Evolutionary conservation across 2,113 vertebrate genomes (phyloP).

Genomic region (Vanacampus margaritifer): DNA sequence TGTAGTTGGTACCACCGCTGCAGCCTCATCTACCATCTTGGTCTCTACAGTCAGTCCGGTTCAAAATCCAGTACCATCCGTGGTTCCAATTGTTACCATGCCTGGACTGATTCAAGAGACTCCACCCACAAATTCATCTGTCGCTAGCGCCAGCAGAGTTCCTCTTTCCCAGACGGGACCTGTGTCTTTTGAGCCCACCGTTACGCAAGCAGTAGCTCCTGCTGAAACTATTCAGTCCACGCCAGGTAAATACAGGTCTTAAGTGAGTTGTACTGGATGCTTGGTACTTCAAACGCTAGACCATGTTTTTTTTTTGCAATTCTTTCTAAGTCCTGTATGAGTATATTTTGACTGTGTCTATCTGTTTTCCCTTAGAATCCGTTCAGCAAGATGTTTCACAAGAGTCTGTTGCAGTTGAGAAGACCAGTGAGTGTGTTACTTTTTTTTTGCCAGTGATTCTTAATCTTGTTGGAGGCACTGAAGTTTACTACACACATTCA

Average conservation of each 20-base stretch:
- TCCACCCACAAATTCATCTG: conserved; percentile 34
- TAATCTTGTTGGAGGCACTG: too few species aligned
- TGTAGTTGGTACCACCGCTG: conserved; percentile 24
- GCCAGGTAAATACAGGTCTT: conserved; percentile 54
- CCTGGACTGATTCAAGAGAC: conserved; percentile 44
- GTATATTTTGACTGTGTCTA: conserved; percentile 4
- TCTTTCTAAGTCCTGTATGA: neutral
- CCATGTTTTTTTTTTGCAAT: neutral
- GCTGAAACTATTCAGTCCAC: conserved; percentile 39
- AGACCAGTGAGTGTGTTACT: conserved; percentile 53
- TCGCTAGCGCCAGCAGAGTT: neutral
- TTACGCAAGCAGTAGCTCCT: conserved; percentile 13
- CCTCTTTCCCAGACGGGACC: conserved; percentile 6
- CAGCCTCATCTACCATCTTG: conserved; percentile 34
- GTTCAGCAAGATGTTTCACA: conserved; percentile 57
- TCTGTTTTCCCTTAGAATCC: conserved; percentile 35
- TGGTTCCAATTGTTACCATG: conserved; percentile 47
- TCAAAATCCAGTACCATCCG: conserved; percentile 51
- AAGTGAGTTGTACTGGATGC: neutral
- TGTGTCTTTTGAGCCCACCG: conserved; percentile 4
- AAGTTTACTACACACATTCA: too few species aligned
- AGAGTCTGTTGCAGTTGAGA: conserved; percentile 58
- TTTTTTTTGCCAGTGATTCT: too few species aligned
- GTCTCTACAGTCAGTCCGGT: conserved; percentile 40
- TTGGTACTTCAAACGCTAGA: neutral